phyloP scores from a whole-genome alignment of 2,113 vertebrate species.

The Ptilonorhynchus violaceus region DNA sequence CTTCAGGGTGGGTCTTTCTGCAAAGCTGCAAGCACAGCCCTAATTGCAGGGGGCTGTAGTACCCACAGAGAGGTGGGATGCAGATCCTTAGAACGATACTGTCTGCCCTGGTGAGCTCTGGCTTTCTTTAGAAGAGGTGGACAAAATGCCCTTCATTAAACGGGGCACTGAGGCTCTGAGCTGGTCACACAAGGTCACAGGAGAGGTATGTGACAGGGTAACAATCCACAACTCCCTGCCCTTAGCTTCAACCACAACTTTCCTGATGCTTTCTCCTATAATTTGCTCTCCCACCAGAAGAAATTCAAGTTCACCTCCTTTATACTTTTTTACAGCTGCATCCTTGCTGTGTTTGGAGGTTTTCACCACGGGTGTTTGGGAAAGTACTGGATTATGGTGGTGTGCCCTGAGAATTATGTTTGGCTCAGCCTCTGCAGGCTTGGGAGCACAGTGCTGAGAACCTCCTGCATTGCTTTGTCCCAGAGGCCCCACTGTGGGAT shows the following conservation, averaged over 20 bases:
- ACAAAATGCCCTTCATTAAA: neutral
- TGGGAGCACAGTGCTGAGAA: neutral
- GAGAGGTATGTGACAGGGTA: neutral
- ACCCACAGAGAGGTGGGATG: neutral
- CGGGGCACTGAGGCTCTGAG: neutral
- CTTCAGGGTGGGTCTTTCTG: neutral
- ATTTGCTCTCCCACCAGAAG: neutral
- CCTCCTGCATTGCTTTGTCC: neutral
- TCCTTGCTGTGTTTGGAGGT: neutral
- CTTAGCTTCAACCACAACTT: neutral
- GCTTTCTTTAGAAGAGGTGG: neutral
- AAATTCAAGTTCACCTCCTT: neutral
- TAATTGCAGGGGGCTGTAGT: neutral
- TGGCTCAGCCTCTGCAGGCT: neutral
- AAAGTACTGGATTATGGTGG: neutral
- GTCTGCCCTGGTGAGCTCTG: neutral
- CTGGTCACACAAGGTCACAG: neutral
- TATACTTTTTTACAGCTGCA: neutral
- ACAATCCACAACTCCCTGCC: neutral
- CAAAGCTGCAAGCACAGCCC: neutral
- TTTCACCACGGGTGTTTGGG: neutral
- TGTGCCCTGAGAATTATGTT: neutral
- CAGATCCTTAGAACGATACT: neutral
- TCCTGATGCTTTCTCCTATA: neutral
- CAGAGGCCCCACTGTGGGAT: neutral